phyloP scores from a whole-genome alignment of 2,888 invertebrate species.

The Helleia helle region DNA sequence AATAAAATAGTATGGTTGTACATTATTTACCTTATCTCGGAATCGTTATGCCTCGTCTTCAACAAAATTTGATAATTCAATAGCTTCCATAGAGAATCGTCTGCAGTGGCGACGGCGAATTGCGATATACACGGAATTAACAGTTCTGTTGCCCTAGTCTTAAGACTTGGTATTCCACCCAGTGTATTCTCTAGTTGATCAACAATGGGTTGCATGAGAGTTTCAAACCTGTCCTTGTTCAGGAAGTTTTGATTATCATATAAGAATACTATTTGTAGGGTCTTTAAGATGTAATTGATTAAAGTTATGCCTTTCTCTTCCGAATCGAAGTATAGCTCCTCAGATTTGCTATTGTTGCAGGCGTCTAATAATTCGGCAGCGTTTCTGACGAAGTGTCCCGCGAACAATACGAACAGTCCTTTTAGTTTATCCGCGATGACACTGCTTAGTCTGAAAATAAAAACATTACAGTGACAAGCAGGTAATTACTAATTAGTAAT shows the following conservation, averaged over 20 bases:
- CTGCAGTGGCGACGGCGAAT: constrained; percentile 86
- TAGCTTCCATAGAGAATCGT: constrained; percentile 91
- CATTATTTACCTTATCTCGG: constrained; percentile 75
- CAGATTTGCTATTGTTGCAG: constrained; percentile 77
- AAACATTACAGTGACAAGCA: background rate
- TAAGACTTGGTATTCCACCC: constrained; percentile 75
- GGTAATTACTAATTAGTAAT: background rate
- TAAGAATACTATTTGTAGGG: constrained; percentile 83
- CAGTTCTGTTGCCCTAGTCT: constrained; percentile 71
- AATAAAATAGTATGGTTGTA: no score
- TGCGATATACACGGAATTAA: constrained; percentile 88
- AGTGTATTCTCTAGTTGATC: constrained; percentile 89
- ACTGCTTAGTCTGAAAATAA: constrained; percentile 77
- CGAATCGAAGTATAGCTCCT: constrained; percentile 64
- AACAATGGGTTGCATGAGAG: constrained; percentile 88
- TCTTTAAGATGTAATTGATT: constrained; percentile 81
- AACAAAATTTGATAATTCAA: constrained; percentile 91
- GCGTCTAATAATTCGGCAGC: constrained; percentile 81
- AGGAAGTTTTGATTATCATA: constrained; percentile 90
- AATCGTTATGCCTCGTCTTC: constrained; percentile 85
- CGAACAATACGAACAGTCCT: constrained; percentile 92
- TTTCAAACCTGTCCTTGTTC: constrained; percentile 88
- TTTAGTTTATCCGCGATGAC: constrained; percentile 87
- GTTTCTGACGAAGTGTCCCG: constrained; percentile 87
- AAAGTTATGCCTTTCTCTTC: constrained; percentile 76